phyloP scores from a whole-genome alignment of 1,140 invertebrate species.

The Drosophila triauraria region DNA sequence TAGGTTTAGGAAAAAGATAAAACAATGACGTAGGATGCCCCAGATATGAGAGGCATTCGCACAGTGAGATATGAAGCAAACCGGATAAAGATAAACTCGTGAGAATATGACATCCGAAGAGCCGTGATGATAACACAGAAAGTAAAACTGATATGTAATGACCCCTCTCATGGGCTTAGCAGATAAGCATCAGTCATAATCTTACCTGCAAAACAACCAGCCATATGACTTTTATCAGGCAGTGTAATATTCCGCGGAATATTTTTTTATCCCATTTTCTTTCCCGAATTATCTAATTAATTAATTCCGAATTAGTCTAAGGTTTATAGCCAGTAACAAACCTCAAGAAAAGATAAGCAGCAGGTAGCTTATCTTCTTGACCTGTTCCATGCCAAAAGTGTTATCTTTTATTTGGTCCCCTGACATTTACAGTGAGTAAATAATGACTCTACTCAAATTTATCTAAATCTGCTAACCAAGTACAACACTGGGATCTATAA shows the following conservation, averaged over 20 bases:
- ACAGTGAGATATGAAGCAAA: neutral
- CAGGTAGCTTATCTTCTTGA: neutral
- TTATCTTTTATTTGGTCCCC: neutral
- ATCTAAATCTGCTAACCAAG: neutral
- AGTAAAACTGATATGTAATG: neutral
- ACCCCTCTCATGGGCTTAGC: neutral
- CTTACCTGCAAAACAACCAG: neutral
- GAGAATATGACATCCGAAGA: neutral
- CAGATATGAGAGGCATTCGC: neutral
- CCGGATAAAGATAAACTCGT: too few species aligned
- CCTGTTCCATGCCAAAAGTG: neutral
- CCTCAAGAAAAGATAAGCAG: neutral
- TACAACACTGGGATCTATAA: slow-evolving; percentile 3
- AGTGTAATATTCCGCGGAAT: neutral
- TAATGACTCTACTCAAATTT: neutral
- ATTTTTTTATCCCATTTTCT: neutral
- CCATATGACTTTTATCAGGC: neutral
- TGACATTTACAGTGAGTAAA: neutral
- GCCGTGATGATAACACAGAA: neutral
- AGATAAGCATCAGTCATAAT: neutral
- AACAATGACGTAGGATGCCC: neutral
- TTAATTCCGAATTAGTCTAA: too few species aligned
- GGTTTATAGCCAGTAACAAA: too few species aligned
- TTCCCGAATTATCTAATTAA: too few species aligned
- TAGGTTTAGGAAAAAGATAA: neutral